Percentiles rank a stretch among this genome's conserved stretches.
Conservation (phyloP, 2,113 vertebrate genomes). For the western clawed frog (Xenopus tropicalis) region DNA sequence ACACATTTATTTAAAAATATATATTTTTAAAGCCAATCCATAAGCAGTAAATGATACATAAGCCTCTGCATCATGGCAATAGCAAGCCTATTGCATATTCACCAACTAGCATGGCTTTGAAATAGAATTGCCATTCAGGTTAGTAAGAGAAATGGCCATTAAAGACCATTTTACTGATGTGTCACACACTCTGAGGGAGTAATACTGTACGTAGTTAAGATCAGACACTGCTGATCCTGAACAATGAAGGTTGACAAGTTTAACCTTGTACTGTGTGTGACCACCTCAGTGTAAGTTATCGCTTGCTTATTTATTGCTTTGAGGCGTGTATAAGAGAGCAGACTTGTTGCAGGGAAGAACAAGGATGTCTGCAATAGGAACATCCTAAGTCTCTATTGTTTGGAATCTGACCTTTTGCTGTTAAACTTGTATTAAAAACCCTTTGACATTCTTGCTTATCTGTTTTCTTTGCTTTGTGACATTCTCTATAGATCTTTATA, state of each 20-base stretch:
- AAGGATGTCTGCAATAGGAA: neutral
- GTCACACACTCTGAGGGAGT: neutral
- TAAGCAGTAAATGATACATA: no score
- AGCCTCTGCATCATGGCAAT: no score
- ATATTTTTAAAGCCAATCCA: no score
- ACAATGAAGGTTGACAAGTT: slow-evolving; percentile 2
- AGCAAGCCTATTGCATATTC: no score
- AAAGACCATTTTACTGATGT: neutral
- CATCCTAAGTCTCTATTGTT: neutral
- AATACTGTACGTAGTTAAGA: neutral
- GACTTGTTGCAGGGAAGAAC: neutral
- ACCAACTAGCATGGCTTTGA: no score
- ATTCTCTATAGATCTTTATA: neutral
- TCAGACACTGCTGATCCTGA: neutral
- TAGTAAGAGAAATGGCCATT: no score
- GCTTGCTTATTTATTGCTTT: neutral
- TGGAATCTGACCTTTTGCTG: neutral
- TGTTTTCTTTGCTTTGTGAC: neutral
- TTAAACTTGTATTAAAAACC: neutral
- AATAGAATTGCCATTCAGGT: no score
- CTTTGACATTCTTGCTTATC: neutral
- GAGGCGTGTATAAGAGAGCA: neutral
- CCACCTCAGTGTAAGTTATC: neutral
- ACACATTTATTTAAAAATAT: no score
- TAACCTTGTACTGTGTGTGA: neutral